A percentile compares a stretch with the other conserved stretches of the same genome.
These are phyloP conservation scores for Helicoverpa armigera DNA, from an alignment of 1,140 invertebrate genomes.

Conservation along the genomic window DNA sequence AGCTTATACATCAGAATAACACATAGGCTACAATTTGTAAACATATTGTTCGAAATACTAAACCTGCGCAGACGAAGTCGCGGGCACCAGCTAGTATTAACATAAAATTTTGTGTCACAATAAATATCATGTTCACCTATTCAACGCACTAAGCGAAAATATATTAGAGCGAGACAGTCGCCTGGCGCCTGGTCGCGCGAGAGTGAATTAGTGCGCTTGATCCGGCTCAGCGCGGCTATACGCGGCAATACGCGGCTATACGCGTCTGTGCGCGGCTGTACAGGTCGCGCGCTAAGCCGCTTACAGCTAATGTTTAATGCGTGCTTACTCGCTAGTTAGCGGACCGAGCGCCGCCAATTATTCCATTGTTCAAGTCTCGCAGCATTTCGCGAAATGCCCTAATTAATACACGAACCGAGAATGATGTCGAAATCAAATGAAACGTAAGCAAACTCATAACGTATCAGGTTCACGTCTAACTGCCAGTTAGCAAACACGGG, in stretches of 20 bases:
- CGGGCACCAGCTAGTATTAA: no score
- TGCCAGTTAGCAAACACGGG: slow-evolving; percentile 12
- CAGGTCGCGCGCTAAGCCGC: slow-evolving; percentile 30
- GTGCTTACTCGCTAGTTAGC: slow-evolving; percentile 17
- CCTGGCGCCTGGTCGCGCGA: background rate
- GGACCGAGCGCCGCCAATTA: slow-evolving; percentile 11
- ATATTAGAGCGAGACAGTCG: no score
- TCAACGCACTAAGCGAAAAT: no score
- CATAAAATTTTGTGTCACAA: no score
- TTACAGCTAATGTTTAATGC: slow-evolving; percentile 43
- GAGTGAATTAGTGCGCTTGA: slow-evolving; percentile 32
- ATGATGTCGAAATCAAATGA: slow-evolving; percentile 15
- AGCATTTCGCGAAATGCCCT: slow-evolving; percentile 9
- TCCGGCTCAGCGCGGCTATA: slow-evolving; percentile 1
- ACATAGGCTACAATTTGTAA: no score
- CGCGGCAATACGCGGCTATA: background rate
- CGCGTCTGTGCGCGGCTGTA: background rate
- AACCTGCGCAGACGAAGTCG: no score
- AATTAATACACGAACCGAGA: slow-evolving; percentile 26
- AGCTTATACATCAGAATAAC: no score
- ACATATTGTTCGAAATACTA: no score
- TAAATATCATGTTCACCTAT: no score
- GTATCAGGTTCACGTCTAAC: slow-evolving; percentile 3
- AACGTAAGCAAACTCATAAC: slow-evolving; percentile 42
- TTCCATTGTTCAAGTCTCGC: slow-evolving; percentile 3